Conservation (phyloP, 2,797 vertebrate genomes). For the Neoniphon sammara region DNA sequence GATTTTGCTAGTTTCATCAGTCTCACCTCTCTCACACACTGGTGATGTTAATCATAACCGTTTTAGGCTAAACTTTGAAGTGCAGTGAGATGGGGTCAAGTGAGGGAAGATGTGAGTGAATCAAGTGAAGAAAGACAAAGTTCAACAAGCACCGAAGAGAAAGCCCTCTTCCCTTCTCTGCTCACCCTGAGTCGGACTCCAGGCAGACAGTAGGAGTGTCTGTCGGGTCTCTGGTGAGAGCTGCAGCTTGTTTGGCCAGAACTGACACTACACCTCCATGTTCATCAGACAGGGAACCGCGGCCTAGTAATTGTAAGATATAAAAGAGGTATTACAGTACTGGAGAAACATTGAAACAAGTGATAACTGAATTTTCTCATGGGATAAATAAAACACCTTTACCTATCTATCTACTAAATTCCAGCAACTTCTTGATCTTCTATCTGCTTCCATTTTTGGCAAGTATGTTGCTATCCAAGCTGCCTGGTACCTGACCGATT, state of each 20-base stretch:
- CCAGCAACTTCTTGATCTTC: background rate
- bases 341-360: background rate
- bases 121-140: slow-evolving; percentile 17
- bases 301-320: slow-evolving; percentile 77
- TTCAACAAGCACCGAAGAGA: background rate
- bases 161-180: background rate
- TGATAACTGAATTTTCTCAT: background rate
- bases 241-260: slow-evolving; percentile 91
- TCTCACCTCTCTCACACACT: background rate
- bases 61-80: slow-evolving; percentile 4
- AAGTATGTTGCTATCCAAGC: too few relatives aligned
- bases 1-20: slow-evolving; percentile 21
- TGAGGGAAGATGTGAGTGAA: background rate
- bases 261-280: slow-evolving; percentile 94
- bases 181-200: slow-evolving; percentile 94
- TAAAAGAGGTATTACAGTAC: background rate
- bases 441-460: background rate
- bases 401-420: too few relatives aligned
- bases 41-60: slow-evolving; percentile 27
- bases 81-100: slow-evolving; percentile 1
- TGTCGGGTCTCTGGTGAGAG: slow-evolving; percentile 90
- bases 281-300: slow-evolving; percentile 94
- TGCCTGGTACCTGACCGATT: too few relatives aligned
- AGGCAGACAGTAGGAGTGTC: slow-evolving; percentile 93
- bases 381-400: fast-evolving